phyloP scores from a whole-genome alignment of 2,888 invertebrate genomes.

The Alloscopus bannaensis region DNA sequence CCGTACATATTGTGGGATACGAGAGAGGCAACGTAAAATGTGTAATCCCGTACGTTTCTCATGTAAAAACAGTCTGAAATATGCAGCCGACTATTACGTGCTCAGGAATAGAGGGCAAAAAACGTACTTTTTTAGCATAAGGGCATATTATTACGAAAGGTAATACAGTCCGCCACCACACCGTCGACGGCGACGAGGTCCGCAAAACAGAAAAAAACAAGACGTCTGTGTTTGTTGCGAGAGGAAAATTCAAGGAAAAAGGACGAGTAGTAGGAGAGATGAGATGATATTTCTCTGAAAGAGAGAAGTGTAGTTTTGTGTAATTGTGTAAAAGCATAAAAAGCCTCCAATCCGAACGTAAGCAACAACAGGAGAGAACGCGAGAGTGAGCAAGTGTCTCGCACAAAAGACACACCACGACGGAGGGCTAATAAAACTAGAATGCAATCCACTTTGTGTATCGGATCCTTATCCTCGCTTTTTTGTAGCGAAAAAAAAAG shows the following conservation, averaged over 20 bases:
- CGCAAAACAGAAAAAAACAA: background rate
- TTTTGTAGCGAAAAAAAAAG: background rate
- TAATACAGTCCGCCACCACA: background rate
- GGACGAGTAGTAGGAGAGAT: background rate
- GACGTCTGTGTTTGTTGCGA: background rate
- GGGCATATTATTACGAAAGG: background rate
- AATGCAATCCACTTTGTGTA: too few species aligned
- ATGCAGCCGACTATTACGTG: too few species aligned
- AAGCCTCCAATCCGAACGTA: background rate
- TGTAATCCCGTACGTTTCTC: background rate
- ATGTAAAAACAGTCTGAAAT: background rate
- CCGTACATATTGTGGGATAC: background rate
- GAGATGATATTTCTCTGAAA: too few species aligned
- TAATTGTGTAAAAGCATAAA: background rate
- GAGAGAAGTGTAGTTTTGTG: too few species aligned
- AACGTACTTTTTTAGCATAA: too few species aligned
- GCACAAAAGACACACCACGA: background rate
- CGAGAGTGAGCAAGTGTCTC: conserved; percentile 42
- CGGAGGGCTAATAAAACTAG: background rate
- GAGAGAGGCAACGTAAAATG: background rate
- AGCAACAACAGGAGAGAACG: conserved; percentile 26
- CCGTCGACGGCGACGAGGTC: background rate
- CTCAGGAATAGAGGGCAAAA: too few species aligned
- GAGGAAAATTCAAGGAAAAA: conserved; percentile 32
- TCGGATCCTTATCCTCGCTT: too few species aligned